Evolutionary conservation across 2,888 invertebrate genomes (phyloP).

Genomic region (Catocala fraxini): DNA sequence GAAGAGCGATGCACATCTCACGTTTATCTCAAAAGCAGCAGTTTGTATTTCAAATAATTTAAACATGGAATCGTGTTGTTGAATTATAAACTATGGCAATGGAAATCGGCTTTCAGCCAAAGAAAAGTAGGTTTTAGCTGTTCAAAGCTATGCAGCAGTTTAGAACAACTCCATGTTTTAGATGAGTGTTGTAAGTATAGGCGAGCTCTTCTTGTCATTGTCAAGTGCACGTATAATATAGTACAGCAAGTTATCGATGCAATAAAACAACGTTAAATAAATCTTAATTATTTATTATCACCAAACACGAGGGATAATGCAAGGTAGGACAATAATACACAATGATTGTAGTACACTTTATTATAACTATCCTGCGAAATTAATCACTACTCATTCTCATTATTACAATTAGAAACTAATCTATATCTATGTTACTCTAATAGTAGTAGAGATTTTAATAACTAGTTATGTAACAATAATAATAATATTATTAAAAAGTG

Average conservation of each 20-base stretch:
- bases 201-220: slow-evolving; percentile 22
- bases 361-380: slow-evolving; percentile 55
- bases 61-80: no score
- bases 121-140: no score
- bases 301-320: slow-evolving; percentile 59
- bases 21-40: neutral
- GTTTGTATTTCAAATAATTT: neutral
- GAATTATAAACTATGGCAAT: no score
- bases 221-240: slow-evolving; percentile 44
- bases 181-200: neutral
- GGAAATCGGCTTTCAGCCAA: no score
- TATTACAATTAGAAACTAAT: slow-evolving; percentile 61
- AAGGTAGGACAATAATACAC: slow-evolving; percentile 54
- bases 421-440: slow-evolving; percentile 64
- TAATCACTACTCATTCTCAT: slow-evolving; percentile 47
- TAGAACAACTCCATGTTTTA: no score
- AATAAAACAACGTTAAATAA: slow-evolving; percentile 78
- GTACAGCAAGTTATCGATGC: slow-evolving; percentile 67
- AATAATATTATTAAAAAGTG: slow-evolving; percentile 54
- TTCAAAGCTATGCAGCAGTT: no score
- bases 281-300: slow-evolving; percentile 72
- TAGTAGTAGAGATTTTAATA: slow-evolving; percentile 55
- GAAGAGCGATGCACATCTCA: neutral
- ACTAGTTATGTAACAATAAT: slow-evolving; percentile 51
- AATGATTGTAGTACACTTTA: slow-evolving; percentile 63